phyloP scores from a whole-genome alignment of 1,140 invertebrate genomes.

The Doryteuthis pealeii region DNA sequence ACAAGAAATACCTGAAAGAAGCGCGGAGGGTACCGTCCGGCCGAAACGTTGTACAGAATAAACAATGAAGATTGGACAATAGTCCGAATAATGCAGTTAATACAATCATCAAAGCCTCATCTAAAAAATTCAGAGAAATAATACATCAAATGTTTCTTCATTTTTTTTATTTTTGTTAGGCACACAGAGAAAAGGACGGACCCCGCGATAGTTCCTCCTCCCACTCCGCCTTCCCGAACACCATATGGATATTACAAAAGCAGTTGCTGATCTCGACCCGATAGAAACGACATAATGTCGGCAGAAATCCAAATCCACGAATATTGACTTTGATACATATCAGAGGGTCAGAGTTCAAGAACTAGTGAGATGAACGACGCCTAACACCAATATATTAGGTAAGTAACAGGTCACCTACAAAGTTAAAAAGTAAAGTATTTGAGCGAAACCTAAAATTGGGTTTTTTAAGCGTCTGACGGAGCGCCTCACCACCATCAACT shows the following conservation, averaged over 20 bases:
- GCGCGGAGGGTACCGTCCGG: no score
- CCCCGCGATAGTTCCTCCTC: neutral
- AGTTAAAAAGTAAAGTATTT: no score
- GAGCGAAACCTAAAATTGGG: no score
- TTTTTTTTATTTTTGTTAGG: slow-evolving; percentile 7
- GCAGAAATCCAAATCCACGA: slow-evolving; percentile 31
- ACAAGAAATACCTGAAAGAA: no score
- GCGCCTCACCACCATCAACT: no score
- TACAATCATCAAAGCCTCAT: no score
- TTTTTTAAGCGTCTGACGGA: no score
- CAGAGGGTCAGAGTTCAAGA: slow-evolving; percentile 45
- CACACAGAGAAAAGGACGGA: neutral
- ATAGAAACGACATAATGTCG: slow-evolving; percentile 34
- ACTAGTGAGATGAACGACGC: slow-evolving; percentile 32
- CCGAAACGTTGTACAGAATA: no score
- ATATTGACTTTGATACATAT: slow-evolving; percentile 51
- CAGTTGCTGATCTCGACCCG: slow-evolving; percentile 41
- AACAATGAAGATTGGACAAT: no score
- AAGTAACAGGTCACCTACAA: no score
- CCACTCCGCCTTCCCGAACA: slow-evolving; percentile 28
- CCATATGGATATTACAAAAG: slow-evolving; percentile 37
- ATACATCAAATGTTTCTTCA: neutral
- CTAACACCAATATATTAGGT: slow-evolving; percentile 43
- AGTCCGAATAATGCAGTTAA: no score
- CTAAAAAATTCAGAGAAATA: no score